These are phyloP conservation scores for Hemibagrus guttatus DNA, from an alignment of 2,797 vertebrate species.

Conservation along the genomic window DNA sequence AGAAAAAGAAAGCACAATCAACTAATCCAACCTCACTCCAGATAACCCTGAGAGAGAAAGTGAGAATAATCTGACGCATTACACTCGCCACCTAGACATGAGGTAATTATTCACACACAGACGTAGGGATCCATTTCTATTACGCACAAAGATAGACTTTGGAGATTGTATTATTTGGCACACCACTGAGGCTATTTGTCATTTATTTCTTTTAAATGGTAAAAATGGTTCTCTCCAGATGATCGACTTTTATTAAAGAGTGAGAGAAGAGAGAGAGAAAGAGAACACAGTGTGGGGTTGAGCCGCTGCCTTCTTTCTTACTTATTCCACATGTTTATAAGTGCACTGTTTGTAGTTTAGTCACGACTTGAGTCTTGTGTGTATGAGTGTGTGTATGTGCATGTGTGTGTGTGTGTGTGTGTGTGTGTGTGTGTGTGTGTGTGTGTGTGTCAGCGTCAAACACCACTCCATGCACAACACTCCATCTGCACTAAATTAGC, in stretches of 20 bases:
- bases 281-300: background rate
- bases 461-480: conserved; percentile 39
- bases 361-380: conserved; percentile 28
- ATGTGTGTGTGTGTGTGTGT: background rate
- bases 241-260: conserved; percentile 11
- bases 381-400: conserved; percentile 1
- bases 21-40: background rate
- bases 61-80: background rate
- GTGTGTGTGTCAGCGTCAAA: conserved; percentile 46
- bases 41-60: background rate
- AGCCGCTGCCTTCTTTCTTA: background rate
- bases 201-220: conserved; percentile 13
- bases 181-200: background rate
- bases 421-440: conserved; percentile 38
- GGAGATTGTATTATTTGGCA: conserved; percentile 9
- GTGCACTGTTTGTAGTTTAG: conserved; percentile 32
- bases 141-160: conserved; percentile 5
- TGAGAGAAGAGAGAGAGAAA: background rate
- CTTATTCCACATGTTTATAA: conserved; percentile 29
- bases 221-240: conserved; percentile 5
- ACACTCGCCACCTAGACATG: background rate
- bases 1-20: background rate
- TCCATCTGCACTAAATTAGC: conserved; percentile 56
- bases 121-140: conserved; percentile 18
- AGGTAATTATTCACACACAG: conserved; percentile 27